phyloP scores from a whole-genome alignment of 2,113 vertebrate genomes.

The Arothron firmamentum region DNA sequence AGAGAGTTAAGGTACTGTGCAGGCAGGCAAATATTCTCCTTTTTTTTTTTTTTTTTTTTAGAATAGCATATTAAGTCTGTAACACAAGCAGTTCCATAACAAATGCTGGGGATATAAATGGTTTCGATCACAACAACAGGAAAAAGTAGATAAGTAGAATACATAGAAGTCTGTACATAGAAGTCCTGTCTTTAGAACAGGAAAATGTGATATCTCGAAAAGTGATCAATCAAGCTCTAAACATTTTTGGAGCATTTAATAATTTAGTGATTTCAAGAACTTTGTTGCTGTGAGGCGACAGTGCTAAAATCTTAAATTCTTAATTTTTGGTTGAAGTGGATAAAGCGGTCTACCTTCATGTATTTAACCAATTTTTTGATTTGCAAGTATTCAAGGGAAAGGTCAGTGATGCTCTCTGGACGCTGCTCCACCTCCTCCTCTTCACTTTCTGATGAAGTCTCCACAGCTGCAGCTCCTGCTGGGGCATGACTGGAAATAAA shows the following conservation, averaged over 20 bases:
- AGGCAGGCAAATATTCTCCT: slow-evolving; percentile 1
- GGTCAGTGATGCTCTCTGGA: not conserved
- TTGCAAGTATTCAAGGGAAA: not conserved
- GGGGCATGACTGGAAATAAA: no score
- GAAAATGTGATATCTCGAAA: no score
- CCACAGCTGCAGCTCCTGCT: no score
- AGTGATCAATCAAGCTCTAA: no score
- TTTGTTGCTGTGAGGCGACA: no score
- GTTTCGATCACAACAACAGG: slow-evolving; percentile 25
- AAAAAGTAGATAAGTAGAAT: slow-evolving; percentile 3
- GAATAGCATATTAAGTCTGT: slow-evolving; percentile 27
- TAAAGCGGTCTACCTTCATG: not conserved
- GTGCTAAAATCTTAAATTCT: no score
- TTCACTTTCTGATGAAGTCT: not conserved
- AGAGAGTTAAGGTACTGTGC: slow-evolving; percentile 18
- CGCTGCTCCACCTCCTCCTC: not conserved
- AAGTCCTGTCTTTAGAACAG: no score
- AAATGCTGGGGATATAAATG: slow-evolving; percentile 20
- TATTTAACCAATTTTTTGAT: not conserved
- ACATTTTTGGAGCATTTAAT: no score
- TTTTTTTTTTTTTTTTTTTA: slow-evolving; percentile 22
- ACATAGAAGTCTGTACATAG: no score
- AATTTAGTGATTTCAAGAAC: no score
- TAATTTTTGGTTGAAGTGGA: not conserved
- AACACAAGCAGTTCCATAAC: slow-evolving; percentile 21